A percentile compares a stretch with the other conserved stretches of the same genome.
phyloP scores from a whole-genome alignment of 1,140 invertebrate genomes.

The Platyscapa corneri region DNA sequence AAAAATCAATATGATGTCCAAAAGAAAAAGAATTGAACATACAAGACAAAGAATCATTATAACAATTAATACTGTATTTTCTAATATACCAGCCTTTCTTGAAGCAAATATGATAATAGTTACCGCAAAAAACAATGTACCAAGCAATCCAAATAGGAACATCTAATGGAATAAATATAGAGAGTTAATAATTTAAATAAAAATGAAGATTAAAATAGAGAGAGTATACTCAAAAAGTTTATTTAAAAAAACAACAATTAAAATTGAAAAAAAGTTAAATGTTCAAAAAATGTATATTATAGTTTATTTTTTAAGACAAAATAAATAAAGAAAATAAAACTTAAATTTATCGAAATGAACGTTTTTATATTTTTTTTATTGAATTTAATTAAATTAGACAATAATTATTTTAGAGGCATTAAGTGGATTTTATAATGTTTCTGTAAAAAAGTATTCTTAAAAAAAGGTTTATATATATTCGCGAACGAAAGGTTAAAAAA shows the following conservation, averaged over 20 bases:
- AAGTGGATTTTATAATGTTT: too few relatives aligned
- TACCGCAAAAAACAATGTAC: constrained; percentile 54
- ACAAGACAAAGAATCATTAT: constrained; percentile 47
- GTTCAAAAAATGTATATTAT: too few relatives aligned
- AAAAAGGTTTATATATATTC: too few relatives aligned
- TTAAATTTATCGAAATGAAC: too few relatives aligned
- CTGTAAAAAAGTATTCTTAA: too few relatives aligned
- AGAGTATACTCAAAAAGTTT: background rate
- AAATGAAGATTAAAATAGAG: background rate
- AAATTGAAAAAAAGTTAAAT: too few relatives aligned
- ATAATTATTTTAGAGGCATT: too few relatives aligned
- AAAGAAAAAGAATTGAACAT: constrained; percentile 56
- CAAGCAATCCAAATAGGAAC: constrained; percentile 61
- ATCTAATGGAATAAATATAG: constrained; percentile 55
- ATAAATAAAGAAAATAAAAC: too few relatives aligned
- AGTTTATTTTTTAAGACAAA: too few relatives aligned
- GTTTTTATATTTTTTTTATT: too few relatives aligned
- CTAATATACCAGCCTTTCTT: constrained; percentile 40
- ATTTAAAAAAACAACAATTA: background rate
- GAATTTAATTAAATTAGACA: too few relatives aligned
- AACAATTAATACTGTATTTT: constrained; percentile 48
- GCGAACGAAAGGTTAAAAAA: background rate
- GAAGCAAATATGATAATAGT: constrained; percentile 51
- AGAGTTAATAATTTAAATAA: background rate
- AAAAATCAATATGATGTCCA: constrained; percentile 61